Conservation (phyloP, 35 echinoderm and acorn worm species). For the Anneissia japonica region DNA sequence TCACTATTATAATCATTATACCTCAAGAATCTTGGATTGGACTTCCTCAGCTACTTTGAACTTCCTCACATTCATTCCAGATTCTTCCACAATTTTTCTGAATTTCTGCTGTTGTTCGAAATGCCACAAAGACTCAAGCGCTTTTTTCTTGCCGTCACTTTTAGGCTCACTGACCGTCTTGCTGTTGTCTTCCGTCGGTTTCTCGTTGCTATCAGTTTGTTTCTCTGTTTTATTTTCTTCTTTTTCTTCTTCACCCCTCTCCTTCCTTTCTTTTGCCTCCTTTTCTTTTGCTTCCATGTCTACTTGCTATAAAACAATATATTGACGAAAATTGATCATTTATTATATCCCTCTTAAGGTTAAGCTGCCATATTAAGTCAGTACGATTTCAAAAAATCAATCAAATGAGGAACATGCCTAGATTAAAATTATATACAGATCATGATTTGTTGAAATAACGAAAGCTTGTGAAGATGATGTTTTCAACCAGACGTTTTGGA, state of each 20-base stretch:
- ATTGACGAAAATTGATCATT: too few relatives aligned
- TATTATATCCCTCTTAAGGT: too few relatives aligned
- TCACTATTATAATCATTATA: constrained; percentile 28
- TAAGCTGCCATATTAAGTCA: too few relatives aligned
- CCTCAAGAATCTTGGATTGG: constrained; percentile 55
- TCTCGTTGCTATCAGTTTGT: not conserved
- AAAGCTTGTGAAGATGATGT: too few relatives aligned
- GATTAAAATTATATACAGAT: too few relatives aligned
- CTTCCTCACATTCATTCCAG: constrained; percentile 13
- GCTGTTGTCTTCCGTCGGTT: not conserved
- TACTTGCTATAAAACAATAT: not conserved
- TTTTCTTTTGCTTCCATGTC: constrained; percentile 11
- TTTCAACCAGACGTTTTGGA: too few relatives aligned
- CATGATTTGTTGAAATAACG: too few relatives aligned
- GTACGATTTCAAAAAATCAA: too few relatives aligned
- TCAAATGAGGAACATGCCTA: too few relatives aligned
- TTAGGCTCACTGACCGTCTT: not conserved
- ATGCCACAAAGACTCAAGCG: constrained; percentile 65
- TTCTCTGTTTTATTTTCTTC: not conserved
- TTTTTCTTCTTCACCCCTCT: not conserved
- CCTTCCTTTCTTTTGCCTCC: not conserved
- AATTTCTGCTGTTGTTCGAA: constrained; percentile 53
- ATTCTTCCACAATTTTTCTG: constrained; percentile 19
- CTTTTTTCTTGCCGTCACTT: constrained; percentile 10
- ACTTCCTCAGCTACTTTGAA: constrained; percentile 57